Evolutionary conservation across 2,113 vertebrate genomes (phyloP).

Genomic region (Sander lucioperca): DNA sequence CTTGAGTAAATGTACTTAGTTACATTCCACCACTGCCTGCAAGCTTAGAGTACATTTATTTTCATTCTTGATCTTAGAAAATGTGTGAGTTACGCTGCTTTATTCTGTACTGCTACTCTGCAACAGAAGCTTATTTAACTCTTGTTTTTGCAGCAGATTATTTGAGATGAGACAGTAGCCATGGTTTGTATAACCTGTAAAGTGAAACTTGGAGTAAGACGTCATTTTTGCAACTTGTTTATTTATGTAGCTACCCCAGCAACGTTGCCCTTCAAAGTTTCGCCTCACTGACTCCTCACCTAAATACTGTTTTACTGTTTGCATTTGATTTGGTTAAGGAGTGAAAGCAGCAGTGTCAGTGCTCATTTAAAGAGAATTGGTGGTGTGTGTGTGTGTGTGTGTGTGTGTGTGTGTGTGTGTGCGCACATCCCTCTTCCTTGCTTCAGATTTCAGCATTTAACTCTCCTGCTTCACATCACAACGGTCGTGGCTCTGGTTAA

Average conservation of each 20-base stretch:
- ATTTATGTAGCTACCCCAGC: neutral
- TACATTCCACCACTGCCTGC: too few relatives aligned
- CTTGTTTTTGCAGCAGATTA: neutral
- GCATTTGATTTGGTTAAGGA: neutral
- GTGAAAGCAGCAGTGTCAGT: neutral
- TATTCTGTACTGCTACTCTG: too few relatives aligned
- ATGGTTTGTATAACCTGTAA: neutral
- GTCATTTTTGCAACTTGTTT: neutral
- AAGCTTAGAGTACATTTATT: too few relatives aligned
- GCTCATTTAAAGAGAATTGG: neutral
- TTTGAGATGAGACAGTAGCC: neutral
- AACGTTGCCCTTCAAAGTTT: neutral
- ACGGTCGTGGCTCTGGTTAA: constrained; percentile 11
- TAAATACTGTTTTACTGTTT: neutral
- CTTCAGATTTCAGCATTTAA: neutral
- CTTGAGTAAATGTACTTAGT: too few relatives aligned
- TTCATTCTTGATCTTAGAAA: too few relatives aligned
- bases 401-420: neutral
- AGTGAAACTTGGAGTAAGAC: neutral
- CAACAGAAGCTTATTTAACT: neutral
- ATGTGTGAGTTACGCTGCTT: too few relatives aligned
- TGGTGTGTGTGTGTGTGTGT: neutral
- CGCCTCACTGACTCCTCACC: neutral
- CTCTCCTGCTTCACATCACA: neutral
- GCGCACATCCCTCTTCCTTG: neutral